Percentiles rank a stretch among this genome's conserved stretches.
Evolutionary conservation across 35 echinoderm and acorn worm genomes (phyloP).

Genomic region (Chiridota heheva): DNA sequence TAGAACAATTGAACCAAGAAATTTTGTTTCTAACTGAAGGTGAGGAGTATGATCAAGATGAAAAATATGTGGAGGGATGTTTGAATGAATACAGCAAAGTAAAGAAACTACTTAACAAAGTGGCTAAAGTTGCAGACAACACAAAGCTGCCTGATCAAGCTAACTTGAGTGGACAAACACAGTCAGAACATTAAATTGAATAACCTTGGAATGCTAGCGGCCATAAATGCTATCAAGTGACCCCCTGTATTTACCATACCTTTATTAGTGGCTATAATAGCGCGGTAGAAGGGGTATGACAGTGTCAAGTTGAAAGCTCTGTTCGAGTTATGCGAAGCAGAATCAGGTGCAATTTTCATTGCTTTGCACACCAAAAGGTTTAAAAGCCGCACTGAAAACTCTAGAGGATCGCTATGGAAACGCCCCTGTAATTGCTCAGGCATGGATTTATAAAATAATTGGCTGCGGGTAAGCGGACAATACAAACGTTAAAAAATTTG

Average conservation of each 20-base stretch:
- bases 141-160: too few species aligned
- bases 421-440: background rate
- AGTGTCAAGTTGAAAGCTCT: constrained; percentile 4
- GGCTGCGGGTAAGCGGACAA: background rate
- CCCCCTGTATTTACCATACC: constrained; percentile 21
- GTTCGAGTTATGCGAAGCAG: background rate
- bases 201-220: too few species aligned
- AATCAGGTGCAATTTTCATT: background rate
- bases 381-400: background rate
- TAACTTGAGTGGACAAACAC: too few species aligned
- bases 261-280: constrained; percentile 15
- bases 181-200: too few species aligned
- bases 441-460: constrained; percentile 6
- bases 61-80: too few species aligned
- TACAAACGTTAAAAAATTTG: background rate
- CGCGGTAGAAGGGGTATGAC: constrained; percentile 7
- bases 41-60: too few species aligned
- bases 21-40: too few species aligned
- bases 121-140: too few species aligned
- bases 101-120: too few species aligned
- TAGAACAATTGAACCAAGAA: background rate
- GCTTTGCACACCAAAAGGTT: background rate
- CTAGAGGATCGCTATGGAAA: background rate
- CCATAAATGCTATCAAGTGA: constrained; percentile 9
- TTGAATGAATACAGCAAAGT: too few species aligned